These are phyloP conservation scores for Notodonta ziczac DNA, from an alignment of 2,888 invertebrate species.

Conservation along the genomic window DNA sequence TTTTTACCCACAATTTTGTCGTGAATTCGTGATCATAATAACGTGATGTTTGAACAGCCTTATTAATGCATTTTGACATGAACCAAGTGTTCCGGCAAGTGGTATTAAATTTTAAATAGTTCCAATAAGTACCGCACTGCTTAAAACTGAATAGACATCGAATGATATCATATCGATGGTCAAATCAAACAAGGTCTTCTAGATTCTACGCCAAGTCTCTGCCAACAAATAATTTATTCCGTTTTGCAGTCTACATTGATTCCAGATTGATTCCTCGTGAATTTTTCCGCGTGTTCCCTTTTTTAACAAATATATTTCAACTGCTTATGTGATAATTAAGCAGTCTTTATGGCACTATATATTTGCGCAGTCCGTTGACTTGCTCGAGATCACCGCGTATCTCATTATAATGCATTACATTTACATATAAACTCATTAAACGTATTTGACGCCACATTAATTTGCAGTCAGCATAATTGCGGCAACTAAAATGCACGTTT, in stretches of 20 bases:
- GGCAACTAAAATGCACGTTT: slow-evolving; percentile 10
- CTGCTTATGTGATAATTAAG: too few species aligned
- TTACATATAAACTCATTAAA: slow-evolving; percentile 27
- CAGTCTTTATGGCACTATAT: too few species aligned
- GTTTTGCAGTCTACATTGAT: too few species aligned
- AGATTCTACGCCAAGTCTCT: too few species aligned
- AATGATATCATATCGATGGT: too few species aligned
- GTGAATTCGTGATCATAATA: slow-evolving; percentile 4
- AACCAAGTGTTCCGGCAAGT: slow-evolving; percentile 2
- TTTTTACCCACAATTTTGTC: not conserved
- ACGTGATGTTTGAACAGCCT: slow-evolving; percentile 1
- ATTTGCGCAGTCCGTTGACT: not conserved
- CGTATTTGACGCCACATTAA: slow-evolving; percentile 33
- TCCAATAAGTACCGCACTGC: too few species aligned
- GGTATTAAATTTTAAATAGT: not conserved
- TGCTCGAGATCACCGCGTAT: not conserved
- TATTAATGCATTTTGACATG: slow-evolving; percentile 2
- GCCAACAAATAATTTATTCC: too few species aligned
- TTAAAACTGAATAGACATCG: too few species aligned
- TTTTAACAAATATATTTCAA: too few species aligned
- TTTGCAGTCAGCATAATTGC: slow-evolving; percentile 19
- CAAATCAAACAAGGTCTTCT: too few species aligned
- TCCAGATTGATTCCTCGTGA: too few species aligned
- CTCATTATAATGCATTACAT: slow-evolving; percentile 10
- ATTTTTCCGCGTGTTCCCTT: too few species aligned